These are phyloP conservation scores for Atractosteus spatula DNA, from an alignment of 2,113 vertebrate genomes.

Conservation along the genomic window DNA sequence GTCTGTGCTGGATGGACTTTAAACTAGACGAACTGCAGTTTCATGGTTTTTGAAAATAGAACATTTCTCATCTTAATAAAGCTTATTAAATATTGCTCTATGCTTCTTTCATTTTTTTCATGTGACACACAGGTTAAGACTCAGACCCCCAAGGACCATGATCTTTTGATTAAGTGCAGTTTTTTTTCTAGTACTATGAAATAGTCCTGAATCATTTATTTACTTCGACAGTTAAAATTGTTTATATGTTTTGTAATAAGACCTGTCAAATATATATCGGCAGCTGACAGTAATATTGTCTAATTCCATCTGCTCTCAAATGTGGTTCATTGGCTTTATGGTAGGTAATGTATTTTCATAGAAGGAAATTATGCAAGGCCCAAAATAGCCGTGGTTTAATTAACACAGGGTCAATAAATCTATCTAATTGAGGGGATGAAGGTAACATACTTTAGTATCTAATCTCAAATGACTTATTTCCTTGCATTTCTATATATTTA, in stretches of 20 bases:
- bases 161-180: background rate
- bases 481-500: too few species aligned
- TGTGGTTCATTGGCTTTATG: background rate
- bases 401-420: slow-evolving; percentile 1
- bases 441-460: background rate
- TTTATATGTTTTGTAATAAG: background rate
- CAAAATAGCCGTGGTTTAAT: slow-evolving; percentile 13
- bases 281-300: background rate
- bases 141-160: background rate
- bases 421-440: background rate
- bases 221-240: background rate
- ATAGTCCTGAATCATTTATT: background rate
- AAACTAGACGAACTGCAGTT: background rate
- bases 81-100: slow-evolving; percentile 4
- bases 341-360: background rate
- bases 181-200: background rate
- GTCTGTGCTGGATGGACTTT: background rate
- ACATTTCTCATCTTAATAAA: slow-evolving; percentile 10
- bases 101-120: background rate
- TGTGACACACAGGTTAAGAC: too few species aligned
- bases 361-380: background rate
- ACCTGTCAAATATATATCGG: slow-evolving; percentile 10
- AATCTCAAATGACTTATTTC: too few species aligned
- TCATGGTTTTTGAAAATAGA: background rate
- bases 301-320: background rate